These are phyloP conservation scores for Bembecia ichneumoniformis DNA, from an alignment of 2,888 invertebrate species.

Conservation along the genomic window DNA sequence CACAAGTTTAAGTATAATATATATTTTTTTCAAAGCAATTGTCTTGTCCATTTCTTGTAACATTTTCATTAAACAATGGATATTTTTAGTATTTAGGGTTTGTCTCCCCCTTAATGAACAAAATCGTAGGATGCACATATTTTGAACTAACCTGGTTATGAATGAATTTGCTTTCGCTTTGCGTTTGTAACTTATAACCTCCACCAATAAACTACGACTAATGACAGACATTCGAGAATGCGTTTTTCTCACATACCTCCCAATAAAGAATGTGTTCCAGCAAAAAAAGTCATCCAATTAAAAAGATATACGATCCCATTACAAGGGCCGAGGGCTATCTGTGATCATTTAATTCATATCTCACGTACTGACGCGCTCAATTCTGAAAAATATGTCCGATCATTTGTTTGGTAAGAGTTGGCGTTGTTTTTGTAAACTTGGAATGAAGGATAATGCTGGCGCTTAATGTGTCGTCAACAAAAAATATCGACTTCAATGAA, in stretches of 20 bases:
- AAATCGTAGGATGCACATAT: neutral
- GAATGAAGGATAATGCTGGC: neutral
- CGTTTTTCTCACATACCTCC: conserved; percentile 54
- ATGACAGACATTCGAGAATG: conserved; percentile 50
- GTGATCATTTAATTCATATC: conserved; percentile 58
- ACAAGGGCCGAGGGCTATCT: conserved; percentile 37
- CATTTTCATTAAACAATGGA: too few species aligned
- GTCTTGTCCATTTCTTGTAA: too few species aligned
- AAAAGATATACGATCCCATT: conserved; percentile 57
- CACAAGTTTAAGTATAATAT: too few species aligned
- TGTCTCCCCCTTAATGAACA: too few species aligned
- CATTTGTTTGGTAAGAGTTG: neutral
- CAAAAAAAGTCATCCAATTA: conserved; percentile 60
- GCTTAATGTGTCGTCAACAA: neutral
- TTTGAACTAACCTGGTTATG: too few species aligned
- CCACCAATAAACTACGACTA: conserved; percentile 32
- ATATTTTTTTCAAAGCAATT: too few species aligned
- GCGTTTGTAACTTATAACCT: conserved; percentile 14
- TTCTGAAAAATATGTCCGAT: neutral
- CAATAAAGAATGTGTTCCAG: conserved; percentile 33
- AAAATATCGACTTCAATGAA: neutral
- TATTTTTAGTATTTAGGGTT: too few species aligned
- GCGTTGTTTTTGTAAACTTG: neutral
- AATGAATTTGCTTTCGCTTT: conserved; percentile 2
- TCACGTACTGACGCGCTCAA: conserved; percentile 35